Percentiles rank a stretch among this genome's conserved stretches.
phyloP scores from a whole-genome alignment of 2,113 vertebrate species.

The Sclerurus mexicanus region DNA sequence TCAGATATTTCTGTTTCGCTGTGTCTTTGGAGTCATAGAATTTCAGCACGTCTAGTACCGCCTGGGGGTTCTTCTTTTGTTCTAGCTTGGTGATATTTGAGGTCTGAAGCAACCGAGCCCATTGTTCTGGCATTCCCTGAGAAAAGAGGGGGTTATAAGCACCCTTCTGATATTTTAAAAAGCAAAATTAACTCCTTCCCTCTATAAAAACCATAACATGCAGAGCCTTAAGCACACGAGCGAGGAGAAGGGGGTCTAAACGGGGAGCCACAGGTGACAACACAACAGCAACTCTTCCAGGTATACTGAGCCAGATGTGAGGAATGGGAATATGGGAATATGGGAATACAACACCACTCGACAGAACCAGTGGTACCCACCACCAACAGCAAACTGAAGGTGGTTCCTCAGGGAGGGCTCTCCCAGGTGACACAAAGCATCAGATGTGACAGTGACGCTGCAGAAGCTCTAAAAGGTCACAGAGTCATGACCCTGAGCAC shows the following conservation, averaged over 20 bases:
- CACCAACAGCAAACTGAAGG: not conserved
- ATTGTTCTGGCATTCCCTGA: constrained; percentile 98
- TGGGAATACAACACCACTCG: not conserved
- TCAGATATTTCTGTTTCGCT: constrained; percentile 96
- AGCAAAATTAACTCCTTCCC: not conserved
- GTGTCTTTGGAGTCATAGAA: constrained; percentile 97
- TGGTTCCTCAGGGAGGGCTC: not conserved
- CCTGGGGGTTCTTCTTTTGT: constrained; percentile 99
- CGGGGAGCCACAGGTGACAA: not conserved
- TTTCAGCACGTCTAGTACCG: constrained; percentile 94
- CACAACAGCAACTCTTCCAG: not conserved
- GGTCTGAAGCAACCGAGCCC: constrained; percentile 94
- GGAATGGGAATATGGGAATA: not conserved
- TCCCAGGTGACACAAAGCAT: not conserved
- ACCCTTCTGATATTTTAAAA: not conserved
- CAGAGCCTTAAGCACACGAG: not conserved
- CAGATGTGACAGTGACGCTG: not conserved
- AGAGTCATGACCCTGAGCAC: not conserved
- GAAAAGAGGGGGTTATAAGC: not conserved
- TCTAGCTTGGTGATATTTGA: constrained; percentile 98
- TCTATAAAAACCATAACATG: not conserved
- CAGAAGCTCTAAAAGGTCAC: not conserved
- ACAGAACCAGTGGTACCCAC: not conserved
- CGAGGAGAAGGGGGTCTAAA: no score
- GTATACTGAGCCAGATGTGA: not conserved